Percentiles rank a stretch among this genome's conserved stretches.
Conservation (phyloP, 2,888 invertebrate genomes). For the Eupithecia dodoneata region DNA sequence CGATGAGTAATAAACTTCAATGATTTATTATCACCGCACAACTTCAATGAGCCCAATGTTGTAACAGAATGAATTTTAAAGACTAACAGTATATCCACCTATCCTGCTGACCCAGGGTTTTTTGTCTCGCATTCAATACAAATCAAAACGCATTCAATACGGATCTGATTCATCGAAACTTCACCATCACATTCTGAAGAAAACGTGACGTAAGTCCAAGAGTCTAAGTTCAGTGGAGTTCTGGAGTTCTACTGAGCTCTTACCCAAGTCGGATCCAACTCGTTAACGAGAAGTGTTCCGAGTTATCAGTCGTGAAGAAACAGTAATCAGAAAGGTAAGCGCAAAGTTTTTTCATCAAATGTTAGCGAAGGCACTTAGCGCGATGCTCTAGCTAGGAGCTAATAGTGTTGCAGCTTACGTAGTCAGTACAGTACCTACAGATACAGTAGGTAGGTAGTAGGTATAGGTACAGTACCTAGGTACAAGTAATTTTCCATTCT, state of each 20-base stretch:
- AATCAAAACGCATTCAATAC: too few relatives aligned
- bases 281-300: conserved; percentile 18
- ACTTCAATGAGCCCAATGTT: background rate
- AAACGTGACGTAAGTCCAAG: background rate
- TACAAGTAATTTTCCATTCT: background rate
- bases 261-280: conserved; percentile 17
- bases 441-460: too few relatives aligned
- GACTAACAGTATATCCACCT: background rate
- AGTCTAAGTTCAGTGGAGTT: background rate
- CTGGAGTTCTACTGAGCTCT: background rate
- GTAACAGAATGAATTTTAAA: background rate
- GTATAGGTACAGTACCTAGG: too few relatives aligned
- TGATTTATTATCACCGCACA: background rate
- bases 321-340: conserved; percentile 37
- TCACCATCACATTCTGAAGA: background rate
- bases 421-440: too few relatives aligned
- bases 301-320: conserved; percentile 24
- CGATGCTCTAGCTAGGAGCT: conserved; percentile 22
- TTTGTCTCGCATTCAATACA: background rate
- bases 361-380: conserved; percentile 32
- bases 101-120: background rate
- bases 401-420: background rate
- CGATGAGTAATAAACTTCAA: too few relatives aligned
- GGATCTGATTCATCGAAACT: background rate
- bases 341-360: conserved; percentile 57